phyloP scores from a whole-genome alignment of 2,113 vertebrate genomes.

The Neolamprologus ventralis region DNA sequence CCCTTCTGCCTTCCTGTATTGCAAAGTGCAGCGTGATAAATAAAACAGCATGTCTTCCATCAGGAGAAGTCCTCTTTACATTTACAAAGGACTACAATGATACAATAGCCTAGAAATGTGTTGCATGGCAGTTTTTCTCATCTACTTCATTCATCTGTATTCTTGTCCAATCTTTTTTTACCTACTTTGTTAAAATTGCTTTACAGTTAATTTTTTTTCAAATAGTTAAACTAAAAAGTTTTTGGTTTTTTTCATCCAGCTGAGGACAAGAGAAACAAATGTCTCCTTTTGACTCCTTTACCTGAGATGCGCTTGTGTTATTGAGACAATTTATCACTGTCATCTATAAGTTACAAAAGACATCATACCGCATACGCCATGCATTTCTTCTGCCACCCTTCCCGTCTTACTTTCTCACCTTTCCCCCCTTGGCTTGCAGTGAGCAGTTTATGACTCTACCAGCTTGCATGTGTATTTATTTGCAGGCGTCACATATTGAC shows the following conservation, averaged over 20 bases:
- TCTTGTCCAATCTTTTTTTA: not conserved
- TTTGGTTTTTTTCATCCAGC: not conserved
- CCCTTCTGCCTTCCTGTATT: not conserved
- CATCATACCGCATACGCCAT: not conserved
- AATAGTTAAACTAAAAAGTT: not conserved
- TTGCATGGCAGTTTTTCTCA: not conserved
- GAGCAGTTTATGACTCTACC: constrained; percentile 6
- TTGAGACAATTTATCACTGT: constrained; percentile 44
- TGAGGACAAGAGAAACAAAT: not conserved
- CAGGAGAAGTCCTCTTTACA: not conserved
- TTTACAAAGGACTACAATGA: not conserved
- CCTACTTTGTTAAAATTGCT: not conserved
- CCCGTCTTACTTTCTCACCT: not conserved
- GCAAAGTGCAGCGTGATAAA: not conserved
- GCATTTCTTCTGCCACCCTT: not conserved
- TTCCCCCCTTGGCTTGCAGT: not conserved
- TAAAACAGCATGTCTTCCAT: not conserved
- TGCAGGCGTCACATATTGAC: constrained; percentile 44
- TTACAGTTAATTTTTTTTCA: not conserved
- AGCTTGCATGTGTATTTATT: constrained; percentile 39
- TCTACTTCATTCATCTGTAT: not conserved
- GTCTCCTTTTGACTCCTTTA: not conserved
- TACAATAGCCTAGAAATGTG: not conserved
- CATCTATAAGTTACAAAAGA: not conserved
- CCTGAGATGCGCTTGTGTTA: not conserved